Evolutionary conservation across 2,797 vertebrate genomes (phyloP).

Genomic region (Alauda arvensis): DNA sequence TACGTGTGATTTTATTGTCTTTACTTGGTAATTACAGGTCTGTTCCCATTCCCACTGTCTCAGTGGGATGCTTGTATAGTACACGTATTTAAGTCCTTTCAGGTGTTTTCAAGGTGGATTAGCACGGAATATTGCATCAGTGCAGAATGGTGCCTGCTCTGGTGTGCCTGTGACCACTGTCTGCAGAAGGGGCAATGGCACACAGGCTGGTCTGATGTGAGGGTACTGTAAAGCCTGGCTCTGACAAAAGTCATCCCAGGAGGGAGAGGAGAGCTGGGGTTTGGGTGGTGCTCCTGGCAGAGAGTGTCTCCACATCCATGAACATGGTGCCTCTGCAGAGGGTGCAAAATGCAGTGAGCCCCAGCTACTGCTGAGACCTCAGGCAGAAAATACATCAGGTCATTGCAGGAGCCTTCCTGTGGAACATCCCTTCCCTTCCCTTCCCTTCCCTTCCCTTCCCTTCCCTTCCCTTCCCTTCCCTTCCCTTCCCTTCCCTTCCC

Average conservation of each 20-base stretch:
- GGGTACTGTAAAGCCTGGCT: neutral
- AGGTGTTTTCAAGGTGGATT: slow-evolving; percentile 52
- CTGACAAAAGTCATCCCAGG: neutral
- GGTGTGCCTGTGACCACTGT: neutral
- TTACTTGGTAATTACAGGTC: slow-evolving; percentile 68
- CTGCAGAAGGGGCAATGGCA: neutral
- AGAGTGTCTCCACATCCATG: neutral
- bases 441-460: neutral
- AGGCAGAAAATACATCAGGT: neutral
- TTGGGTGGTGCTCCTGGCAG: neutral
- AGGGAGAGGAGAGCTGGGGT: neutral
- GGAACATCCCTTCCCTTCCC: no score
- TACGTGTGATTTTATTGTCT: slow-evolving; percentile 66
- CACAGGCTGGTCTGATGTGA: neutral
- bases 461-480: neutral
- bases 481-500: neutral
- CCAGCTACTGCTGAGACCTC: fast-evolving
- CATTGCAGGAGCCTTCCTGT: neutral
- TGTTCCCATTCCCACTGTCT: slow-evolving; percentile 51
- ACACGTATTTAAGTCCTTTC: slow-evolving; percentile 38
- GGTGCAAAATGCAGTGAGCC: neutral
- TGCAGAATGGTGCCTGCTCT: neutral
- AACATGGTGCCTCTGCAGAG: neutral
- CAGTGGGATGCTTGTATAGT: slow-evolving; percentile 34
- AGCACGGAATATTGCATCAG: neutral